These are phyloP conservation scores for Diadegma fenestrale DNA, from an alignment of 2,888 invertebrate genomes.

Conservation along the genomic window DNA sequence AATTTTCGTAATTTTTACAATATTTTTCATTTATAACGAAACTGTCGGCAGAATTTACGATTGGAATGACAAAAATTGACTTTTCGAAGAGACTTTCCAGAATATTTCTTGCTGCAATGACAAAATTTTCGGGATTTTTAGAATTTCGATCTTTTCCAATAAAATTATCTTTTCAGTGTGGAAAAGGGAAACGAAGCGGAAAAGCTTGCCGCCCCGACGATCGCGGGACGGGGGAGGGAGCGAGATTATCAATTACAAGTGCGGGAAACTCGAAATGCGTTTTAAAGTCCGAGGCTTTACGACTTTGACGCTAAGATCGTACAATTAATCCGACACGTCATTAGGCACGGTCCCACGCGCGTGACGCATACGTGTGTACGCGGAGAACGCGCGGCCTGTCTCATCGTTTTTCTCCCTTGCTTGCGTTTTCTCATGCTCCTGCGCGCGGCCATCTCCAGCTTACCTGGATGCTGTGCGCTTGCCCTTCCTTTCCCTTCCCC, in stretches of 20 bases:
- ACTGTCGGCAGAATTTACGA: too few species aligned
- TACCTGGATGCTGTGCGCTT: conserved; percentile 33
- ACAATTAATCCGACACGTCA: conserved; percentile 75
- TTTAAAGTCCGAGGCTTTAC: conserved; percentile 78
- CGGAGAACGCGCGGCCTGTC: conserved; percentile 44
- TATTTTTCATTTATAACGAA: too few species aligned
- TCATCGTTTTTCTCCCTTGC: conserved; percentile 23
- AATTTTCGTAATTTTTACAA: too few species aligned
- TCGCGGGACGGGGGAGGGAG: conserved; percentile 17
- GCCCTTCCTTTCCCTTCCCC: too few species aligned
- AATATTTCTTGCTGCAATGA: too few species aligned
- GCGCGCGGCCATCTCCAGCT: neutral
- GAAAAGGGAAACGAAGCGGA: neutral
- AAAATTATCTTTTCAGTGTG: too few species aligned
- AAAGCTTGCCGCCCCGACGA: conserved; percentile 18
- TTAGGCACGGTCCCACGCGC: conserved; percentile 71
- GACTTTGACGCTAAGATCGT: conserved; percentile 74
- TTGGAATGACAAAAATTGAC: too few species aligned
- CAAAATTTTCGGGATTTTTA: too few species aligned
- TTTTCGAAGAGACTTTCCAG: too few species aligned
- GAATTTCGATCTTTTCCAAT: too few species aligned
- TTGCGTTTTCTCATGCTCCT: conserved; percentile 28
- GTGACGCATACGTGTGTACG: conserved; percentile 72
- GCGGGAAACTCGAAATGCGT: conserved; percentile 65
- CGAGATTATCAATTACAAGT: conserved; percentile 65